These are phyloP conservation scores for Rhynchophorus ferrugineus DNA, from an alignment of 1,140 invertebrate species.

Conservation along the genomic window DNA sequence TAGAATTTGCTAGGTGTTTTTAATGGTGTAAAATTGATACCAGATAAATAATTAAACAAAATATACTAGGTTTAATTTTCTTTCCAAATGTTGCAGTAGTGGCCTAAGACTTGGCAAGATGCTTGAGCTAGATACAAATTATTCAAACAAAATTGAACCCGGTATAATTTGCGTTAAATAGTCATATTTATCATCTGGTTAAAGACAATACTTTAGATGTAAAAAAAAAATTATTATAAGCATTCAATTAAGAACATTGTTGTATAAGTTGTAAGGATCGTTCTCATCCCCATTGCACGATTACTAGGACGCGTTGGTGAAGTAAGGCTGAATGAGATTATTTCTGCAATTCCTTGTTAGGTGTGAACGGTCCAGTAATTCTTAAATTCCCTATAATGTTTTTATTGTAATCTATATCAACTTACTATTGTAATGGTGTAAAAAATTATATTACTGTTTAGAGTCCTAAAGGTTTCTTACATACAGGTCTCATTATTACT, in stretches of 20 bases:
- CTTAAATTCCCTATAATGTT: not conserved
- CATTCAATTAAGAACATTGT: slow-evolving; percentile 34
- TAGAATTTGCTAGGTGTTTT: slow-evolving; percentile 11
- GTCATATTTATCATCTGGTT: slow-evolving; percentile 34
- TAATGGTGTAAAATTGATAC: slow-evolving; percentile 10
- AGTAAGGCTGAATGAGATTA: no score
- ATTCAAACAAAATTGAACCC: not conserved
- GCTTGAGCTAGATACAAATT: not conserved
- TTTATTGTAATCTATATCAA: slow-evolving; percentile 15
- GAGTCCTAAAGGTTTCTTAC: not conserved
- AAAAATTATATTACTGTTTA: slow-evolving; percentile 4
- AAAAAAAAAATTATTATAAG: slow-evolving; percentile 35
- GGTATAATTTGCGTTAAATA: slow-evolving; percentile 13
- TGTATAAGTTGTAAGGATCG: slow-evolving; percentile 24
- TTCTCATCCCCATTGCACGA: slow-evolving; percentile 6
- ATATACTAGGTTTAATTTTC: slow-evolving; percentile 4
- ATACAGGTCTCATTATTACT: not conserved
- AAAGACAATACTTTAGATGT: slow-evolving; percentile 41
- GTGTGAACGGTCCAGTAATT: not conserved
- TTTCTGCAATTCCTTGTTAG: not conserved
- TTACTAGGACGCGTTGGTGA: no score
- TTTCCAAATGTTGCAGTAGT: not conserved
- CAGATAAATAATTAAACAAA: slow-evolving; percentile 11
- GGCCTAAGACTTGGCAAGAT: slow-evolving; percentile 1
- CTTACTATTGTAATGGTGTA: slow-evolving; percentile 2